Conservation (phyloP, 1,140 invertebrate genomes). For the Orchestia grillus region DNA sequence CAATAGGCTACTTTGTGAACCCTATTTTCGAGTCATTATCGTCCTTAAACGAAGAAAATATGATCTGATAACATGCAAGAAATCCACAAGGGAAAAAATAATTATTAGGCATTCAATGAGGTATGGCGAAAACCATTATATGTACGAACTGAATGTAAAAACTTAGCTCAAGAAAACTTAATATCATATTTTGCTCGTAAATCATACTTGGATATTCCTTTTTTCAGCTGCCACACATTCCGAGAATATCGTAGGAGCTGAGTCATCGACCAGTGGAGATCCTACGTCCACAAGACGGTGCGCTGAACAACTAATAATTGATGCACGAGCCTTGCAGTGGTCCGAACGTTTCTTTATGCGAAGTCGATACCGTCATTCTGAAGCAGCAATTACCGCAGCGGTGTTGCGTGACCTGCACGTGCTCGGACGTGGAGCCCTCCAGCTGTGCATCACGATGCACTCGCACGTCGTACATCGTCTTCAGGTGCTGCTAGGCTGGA, state of each 20-base stretch:
- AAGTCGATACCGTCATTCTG: background rate
- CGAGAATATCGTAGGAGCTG: background rate
- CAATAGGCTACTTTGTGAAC: too few relatives aligned
- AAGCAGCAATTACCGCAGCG: background rate
- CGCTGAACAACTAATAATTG: background rate
- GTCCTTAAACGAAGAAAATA: too few relatives aligned
- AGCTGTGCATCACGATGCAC: background rate
- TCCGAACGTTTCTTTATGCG: background rate
- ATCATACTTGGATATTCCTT: background rate
- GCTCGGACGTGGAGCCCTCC: background rate
- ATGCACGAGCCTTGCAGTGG: background rate
- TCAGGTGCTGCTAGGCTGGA: background rate
- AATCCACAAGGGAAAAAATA: too few relatives aligned
- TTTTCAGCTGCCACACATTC: background rate
- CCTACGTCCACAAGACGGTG: background rate
- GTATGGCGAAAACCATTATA: too few relatives aligned
- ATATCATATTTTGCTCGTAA: background rate
- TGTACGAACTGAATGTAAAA: too few relatives aligned
- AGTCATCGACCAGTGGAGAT: background rate
- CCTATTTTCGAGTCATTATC: too few relatives aligned
- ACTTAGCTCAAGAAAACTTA: too few relatives aligned
- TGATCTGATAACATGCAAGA: too few relatives aligned
- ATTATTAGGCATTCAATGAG: too few relatives aligned
- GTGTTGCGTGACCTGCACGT: background rate
- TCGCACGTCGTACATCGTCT: background rate